Evolutionary conservation across 2,797 vertebrate species (phyloP).

Genomic region (Microctenopoma lineatum): DNA sequence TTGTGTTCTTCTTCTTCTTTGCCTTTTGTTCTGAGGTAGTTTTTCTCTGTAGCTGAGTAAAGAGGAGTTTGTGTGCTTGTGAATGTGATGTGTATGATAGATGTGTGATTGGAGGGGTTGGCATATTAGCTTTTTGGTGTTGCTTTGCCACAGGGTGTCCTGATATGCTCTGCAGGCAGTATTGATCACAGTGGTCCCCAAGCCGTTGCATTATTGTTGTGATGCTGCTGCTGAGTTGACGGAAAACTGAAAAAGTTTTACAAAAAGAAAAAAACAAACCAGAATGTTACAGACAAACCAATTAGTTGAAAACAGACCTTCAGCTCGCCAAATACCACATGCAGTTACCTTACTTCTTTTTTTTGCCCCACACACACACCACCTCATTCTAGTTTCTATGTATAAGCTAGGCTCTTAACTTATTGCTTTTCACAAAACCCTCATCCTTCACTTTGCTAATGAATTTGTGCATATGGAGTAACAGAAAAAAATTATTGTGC

Average conservation of each 20-base stretch:
- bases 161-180: conserved; percentile 38
- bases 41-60: conserved; percentile 38
- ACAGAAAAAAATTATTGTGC: not conserved
- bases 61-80: conserved; percentile 3
- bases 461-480: conserved; percentile 29
- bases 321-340: not conserved
- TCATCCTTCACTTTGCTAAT: conserved; percentile 42
- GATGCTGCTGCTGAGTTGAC: conserved; percentile 34
- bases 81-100: conserved; percentile 10
- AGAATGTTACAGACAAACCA: conserved; percentile 27
- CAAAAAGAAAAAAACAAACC: conserved; percentile 17
- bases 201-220: conserved; percentile 44
- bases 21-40: conserved; percentile 33
- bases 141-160: conserved; percentile 45
- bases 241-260: conserved; percentile 26
- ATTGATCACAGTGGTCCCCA: conserved; percentile 49
- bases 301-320: conserved; percentile 27
- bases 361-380: not conserved
- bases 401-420: conserved; percentile 60
- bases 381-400: conserved; percentile 27
- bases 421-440: conserved; percentile 58
- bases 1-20: conserved; percentile 32
- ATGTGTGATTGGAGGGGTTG: conserved; percentile 9
- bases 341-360: not conserved
- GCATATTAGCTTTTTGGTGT: conserved; percentile 26